A percentile compares a stretch with the other conserved stretches of the same genome.
Evolutionary conservation across 2,797 vertebrate species (phyloP).

Genomic region (Neostethus bicornis): DNA sequence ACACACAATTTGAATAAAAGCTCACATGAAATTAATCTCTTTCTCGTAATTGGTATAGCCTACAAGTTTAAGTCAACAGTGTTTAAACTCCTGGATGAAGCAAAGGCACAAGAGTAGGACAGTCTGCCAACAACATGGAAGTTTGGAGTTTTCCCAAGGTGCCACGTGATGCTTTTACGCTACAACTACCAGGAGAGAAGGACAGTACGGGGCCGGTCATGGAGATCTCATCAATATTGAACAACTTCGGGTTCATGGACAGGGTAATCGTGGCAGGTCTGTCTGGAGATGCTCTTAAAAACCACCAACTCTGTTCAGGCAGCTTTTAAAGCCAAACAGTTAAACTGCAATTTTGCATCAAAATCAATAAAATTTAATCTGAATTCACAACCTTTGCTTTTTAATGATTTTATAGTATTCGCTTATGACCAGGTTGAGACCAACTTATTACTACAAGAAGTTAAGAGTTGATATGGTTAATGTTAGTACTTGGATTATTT

Average conservation of each 20-base stretch:
- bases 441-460: conserved; percentile 17
- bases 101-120: conserved; percentile 23
- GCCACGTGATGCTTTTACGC: conserved; percentile 16
- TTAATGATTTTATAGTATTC: conserved; percentile 18
- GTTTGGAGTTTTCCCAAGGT: conserved; percentile 24
- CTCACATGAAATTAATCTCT: conserved; percentile 40
- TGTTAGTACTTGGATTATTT: conserved; percentile 25
- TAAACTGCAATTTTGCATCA: conserved; percentile 13
- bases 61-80: conserved; percentile 26
- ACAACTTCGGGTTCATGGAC: conserved; percentile 52
- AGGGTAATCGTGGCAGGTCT: conserved; percentile 66
- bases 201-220: conserved; percentile 29
- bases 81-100: conserved; percentile 37
- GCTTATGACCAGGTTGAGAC: conserved; percentile 38
- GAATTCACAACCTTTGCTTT: background rate
- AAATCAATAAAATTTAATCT: conserved; percentile 24
- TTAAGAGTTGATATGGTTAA: conserved; percentile 29
- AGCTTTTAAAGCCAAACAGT: conserved; percentile 20
- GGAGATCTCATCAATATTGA: conserved; percentile 72
- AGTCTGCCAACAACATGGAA: conserved; percentile 1
- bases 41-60: conserved; percentile 50
- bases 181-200: conserved; percentile 18
- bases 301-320: conserved; percentile 19
- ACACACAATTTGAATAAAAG: conserved; percentile 18
- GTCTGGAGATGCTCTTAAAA: conserved; percentile 44